These are phyloP conservation scores for Grammomys surdaster DNA, from an alignment of 2,113 vertebrate genomes.

Conservation along the genomic window DNA sequence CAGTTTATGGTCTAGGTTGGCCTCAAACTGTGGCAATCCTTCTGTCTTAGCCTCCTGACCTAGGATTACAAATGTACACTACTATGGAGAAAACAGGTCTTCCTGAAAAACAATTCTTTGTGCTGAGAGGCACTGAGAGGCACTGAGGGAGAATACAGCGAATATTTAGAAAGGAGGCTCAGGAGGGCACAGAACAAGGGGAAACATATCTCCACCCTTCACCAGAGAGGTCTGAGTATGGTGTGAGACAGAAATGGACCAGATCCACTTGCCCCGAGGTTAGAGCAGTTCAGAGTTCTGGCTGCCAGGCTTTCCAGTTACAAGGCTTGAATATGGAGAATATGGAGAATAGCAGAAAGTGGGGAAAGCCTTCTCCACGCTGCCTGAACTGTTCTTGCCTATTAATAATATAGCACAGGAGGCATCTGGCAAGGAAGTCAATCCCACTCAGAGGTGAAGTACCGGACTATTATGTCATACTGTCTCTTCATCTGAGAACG, in stretches of 20 bases:
- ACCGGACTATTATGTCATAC: background rate
- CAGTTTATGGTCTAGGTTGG: background rate
- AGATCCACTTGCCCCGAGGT: too few species aligned
- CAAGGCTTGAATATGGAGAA: background rate
- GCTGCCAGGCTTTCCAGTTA: background rate
- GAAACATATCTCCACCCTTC: background rate
- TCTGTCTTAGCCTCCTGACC: background rate
- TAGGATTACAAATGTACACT: background rate
- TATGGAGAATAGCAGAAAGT: background rate
- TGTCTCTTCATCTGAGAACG: background rate
- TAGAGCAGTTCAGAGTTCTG: background rate
- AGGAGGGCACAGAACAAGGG: background rate
- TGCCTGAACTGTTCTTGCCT: background rate
- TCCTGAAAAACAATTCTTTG: constrained; percentile 20
- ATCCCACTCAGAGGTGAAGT: background rate
- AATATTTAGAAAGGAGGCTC: background rate
- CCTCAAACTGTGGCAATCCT: too few species aligned
- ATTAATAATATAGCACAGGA: background rate
- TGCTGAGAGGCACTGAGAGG: background rate
- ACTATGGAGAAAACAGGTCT: constrained; percentile 13
- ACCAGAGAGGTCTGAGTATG: background rate
- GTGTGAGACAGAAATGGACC: background rate
- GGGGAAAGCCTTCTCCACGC: background rate
- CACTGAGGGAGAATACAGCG: background rate
- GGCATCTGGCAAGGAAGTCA: background rate